phyloP scores from a whole-genome alignment of 2,797 vertebrate genomes.

The Phaenicophaeus curvirostris region DNA sequence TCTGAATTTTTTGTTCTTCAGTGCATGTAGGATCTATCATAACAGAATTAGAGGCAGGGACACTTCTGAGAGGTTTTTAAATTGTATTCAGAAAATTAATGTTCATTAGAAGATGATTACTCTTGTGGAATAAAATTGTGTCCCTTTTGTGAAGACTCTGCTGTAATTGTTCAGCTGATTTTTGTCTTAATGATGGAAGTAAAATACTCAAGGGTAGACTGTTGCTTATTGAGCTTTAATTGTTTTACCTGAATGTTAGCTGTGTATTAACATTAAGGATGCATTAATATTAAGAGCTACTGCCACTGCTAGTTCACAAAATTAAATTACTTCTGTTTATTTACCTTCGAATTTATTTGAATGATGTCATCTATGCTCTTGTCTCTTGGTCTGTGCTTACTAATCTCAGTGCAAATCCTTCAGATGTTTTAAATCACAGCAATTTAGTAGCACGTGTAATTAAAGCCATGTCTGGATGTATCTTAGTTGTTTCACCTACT shows the following conservation, averaged over 20 bases:
- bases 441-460: not conserved
- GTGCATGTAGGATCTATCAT: not conserved
- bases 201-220: not conserved
- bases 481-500: not conserved
- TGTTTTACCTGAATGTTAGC: not conserved
- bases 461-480: not conserved
- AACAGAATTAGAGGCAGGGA: not conserved
- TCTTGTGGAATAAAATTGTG: not conserved
- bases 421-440: conserved; percentile 3
- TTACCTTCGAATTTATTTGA: conserved; percentile 1
- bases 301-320: not conserved
- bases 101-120: not conserved
- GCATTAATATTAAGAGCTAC: not conserved
- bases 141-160: not conserved
- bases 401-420: not conserved
- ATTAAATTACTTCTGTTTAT: not conserved
- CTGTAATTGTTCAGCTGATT: not conserved
- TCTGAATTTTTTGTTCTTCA: not conserved
- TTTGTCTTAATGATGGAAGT: not conserved
- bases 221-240: not conserved
- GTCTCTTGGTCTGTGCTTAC: not conserved
- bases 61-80: not conserved
- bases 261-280: not conserved
- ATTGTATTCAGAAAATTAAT: not conserved
- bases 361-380: not conserved